These are phyloP conservation scores for Laothoe populi DNA, from an alignment of 2,888 invertebrate species.

Conservation along the genomic window DNA sequence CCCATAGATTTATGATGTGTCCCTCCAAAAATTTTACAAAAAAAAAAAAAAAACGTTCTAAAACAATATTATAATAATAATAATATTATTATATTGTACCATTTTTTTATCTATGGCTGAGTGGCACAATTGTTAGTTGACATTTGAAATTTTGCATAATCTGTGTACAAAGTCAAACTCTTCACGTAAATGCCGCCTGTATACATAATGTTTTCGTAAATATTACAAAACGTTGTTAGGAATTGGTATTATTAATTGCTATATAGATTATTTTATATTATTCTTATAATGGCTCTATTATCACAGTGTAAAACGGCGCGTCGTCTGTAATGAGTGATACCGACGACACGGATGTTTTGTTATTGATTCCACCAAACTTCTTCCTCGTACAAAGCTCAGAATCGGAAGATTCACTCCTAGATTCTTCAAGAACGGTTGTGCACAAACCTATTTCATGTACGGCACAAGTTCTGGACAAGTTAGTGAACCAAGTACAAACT, in stretches of 20 bases:
- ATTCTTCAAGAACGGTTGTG: constrained; percentile 76
- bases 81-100: too few species aligned
- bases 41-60: too few species aligned
- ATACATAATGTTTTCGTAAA: neutral
- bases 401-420: constrained; percentile 77
- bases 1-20: too few species aligned
- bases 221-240: neutral
- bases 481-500: constrained; percentile 86
- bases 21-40: too few species aligned
- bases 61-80: too few species aligned
- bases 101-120: neutral
- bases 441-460: constrained; percentile 76
- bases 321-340: constrained; percentile 80
- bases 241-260: neutral
- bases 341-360: constrained; percentile 93
- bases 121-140: neutral
- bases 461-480: constrained; percentile 79
- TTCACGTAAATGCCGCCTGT: neutral
- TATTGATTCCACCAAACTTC: constrained; percentile 91
- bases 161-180: constrained; percentile 21
- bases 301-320: constrained; percentile 38
- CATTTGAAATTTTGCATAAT: neutral
- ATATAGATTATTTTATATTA: constrained; percentile 23
- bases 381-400: constrained; percentile 86
- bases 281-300: constrained; percentile 61